Evolutionary conservation across 1,140 invertebrate species (phyloP).

Genomic region (Tetragonula clypearis): DNA sequence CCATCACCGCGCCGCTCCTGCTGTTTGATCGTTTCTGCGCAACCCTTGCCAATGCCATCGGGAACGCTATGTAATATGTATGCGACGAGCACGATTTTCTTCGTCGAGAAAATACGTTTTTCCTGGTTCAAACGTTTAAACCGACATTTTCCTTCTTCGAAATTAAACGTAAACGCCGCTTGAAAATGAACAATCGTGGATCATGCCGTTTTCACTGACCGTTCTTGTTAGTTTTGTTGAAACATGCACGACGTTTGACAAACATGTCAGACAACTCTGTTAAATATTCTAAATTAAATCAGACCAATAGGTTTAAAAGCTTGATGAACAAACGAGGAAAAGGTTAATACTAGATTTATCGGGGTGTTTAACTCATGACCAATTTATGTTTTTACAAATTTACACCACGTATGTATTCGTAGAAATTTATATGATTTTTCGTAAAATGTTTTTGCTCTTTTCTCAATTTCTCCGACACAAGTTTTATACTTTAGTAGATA

Average conservation of each 20-base stretch:
- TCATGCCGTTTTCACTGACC: neutral
- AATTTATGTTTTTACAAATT: no score
- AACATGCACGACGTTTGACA: neutral
- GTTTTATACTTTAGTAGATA: no score
- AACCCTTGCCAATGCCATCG: neutral
- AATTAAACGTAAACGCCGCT: neutral
- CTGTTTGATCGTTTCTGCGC: slow-evolving; percentile 26
- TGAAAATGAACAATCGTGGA: neutral
- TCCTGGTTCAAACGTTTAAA: neutral
- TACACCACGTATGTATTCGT: no score
- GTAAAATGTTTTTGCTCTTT: no score
- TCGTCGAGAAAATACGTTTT: neutral
- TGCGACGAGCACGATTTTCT: neutral
- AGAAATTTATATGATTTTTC: no score
- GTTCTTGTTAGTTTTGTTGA: neutral
- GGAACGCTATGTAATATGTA: neutral
- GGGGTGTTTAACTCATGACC: no score
- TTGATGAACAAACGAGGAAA: neutral
- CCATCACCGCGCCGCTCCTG: neutral
- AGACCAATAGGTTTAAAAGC: neutral
- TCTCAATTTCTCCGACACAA: no score
- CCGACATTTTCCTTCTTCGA: neutral
- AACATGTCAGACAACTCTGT: neutral
- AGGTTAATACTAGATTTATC: neutral
- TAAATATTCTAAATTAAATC: no score